Evolutionary conservation across 2,888 invertebrate genomes (phyloP).

Genomic region (Phyllotreta striolata): DNA sequence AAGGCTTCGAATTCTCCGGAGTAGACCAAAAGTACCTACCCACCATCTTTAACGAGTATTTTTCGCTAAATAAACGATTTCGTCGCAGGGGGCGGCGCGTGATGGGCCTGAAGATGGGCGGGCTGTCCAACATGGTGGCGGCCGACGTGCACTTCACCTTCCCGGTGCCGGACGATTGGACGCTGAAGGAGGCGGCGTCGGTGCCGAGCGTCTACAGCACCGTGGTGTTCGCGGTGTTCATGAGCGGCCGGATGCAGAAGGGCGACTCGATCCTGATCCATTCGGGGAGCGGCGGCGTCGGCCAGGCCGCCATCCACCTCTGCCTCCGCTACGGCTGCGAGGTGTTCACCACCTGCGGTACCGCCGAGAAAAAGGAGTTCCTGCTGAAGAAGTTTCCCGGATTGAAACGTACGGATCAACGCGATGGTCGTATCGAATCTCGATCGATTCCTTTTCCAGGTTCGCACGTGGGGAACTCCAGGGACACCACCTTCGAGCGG

Average conservation of each 20-base stretch:
- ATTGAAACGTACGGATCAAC: constrained; percentile 47
- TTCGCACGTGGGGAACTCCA: constrained; percentile 65
- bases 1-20: no score
- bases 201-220: constrained; percentile 70
- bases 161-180: constrained; percentile 66
- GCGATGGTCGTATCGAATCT: neutral
- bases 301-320: constrained; percentile 79
- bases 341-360: constrained; percentile 77
- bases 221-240: constrained; percentile 44
- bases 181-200: constrained; percentile 67
- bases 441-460: neutral
- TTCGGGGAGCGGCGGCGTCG: constrained; percentile 75
- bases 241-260: constrained; percentile 44
- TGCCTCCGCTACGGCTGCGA: constrained; percentile 72
- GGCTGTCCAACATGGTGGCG: constrained; percentile 66
- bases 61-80: constrained; percentile 25
- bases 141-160: constrained; percentile 61
- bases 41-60: no score
- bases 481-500: constrained; percentile 85
- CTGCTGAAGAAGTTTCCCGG: constrained; percentile 66
- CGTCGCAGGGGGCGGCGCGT: constrained; percentile 49
- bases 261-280: constrained; percentile 64
- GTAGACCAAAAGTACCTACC: no score
- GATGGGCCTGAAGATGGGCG: constrained; percentile 62
- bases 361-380: constrained; percentile 70